These are phyloP conservation scores for Zaprionus bogoriensis DNA, from an alignment of 2,888 invertebrate species.

Conservation along the genomic window DNA sequence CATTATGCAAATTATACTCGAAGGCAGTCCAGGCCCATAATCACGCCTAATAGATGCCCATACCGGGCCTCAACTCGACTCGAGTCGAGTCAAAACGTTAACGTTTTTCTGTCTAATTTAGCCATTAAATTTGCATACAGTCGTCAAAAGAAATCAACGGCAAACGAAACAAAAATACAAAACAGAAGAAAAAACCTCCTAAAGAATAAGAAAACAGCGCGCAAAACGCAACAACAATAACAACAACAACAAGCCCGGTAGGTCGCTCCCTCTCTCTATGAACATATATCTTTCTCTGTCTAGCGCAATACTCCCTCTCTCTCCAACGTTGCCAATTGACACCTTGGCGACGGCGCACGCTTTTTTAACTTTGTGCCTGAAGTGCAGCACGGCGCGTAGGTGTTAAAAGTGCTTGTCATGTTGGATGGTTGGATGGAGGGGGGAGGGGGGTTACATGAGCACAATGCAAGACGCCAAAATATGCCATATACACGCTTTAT, in stretches of 20 bases:
- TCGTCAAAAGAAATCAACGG: constrained; percentile 41
- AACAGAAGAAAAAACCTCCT: no score
- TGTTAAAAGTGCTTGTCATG: constrained; percentile 63
- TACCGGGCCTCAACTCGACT: neutral
- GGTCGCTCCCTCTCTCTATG: neutral
- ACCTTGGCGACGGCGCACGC: constrained; percentile 58
- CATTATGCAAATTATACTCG: constrained; percentile 64
- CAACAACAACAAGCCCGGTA: constrained; percentile 4
- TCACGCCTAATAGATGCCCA: constrained; percentile 56
- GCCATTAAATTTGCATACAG: constrained; percentile 77
- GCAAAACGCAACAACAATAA: constrained; percentile 22
- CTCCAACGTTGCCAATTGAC: constrained; percentile 70
- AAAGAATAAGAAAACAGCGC: no score
- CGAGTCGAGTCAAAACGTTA: constrained; percentile 28
- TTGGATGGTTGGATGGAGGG: no score
- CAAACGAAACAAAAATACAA: constrained; percentile 13
- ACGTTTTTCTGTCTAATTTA: constrained; percentile 66
- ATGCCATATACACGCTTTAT: constrained; percentile 7
- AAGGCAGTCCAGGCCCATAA: constrained; percentile 56
- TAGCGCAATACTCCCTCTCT: no score
- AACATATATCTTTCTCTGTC: constrained; percentile 11
- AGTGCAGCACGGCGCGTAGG: constrained; percentile 56
- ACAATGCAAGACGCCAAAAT: constrained; percentile 21
- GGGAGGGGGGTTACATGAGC: constrained; percentile 7
- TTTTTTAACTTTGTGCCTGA: constrained; percentile 28